Conservation (phyloP, 92 coral and sea anemone species). For the Heteractis magnifica region DNA sequence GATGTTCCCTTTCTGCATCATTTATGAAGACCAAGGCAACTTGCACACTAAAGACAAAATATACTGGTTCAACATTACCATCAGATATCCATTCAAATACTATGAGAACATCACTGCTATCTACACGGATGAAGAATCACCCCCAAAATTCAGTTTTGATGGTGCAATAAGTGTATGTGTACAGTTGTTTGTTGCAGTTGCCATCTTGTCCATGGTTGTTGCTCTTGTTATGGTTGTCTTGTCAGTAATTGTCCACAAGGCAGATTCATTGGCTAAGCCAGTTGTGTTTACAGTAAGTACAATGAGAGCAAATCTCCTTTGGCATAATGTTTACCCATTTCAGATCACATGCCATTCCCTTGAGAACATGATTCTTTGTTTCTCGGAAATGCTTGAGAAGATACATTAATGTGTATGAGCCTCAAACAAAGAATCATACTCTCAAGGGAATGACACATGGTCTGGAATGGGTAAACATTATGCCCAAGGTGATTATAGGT, state of each 20-base stretch:
- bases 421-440: too few relatives aligned
- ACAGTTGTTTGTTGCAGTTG: conserved; percentile 67
- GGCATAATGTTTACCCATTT: neutral
- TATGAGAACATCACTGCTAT: conserved; percentile 65
- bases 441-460: too few relatives aligned
- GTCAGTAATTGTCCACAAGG: conserved; percentile 52
- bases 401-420: too few relatives aligned
- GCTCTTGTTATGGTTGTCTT: conserved; percentile 51
- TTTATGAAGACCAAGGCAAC: conserved; percentile 62
- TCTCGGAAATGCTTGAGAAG: too few relatives aligned
- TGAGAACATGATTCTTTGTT: too few relatives aligned
- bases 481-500: too few relatives aligned
- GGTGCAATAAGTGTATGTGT: conserved; percentile 69
- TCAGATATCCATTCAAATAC: conserved; percentile 73
- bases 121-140: conserved; percentile 59
- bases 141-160: conserved; percentile 72
- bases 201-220: conserved; percentile 44
- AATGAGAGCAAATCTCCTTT: neutral
- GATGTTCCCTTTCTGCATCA: conserved; percentile 55
- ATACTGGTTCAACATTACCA: conserved; percentile 64
- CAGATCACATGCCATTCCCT: neutral
- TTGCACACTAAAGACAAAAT: conserved; percentile 32
- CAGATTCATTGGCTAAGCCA: conserved; percentile 36
- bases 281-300: conserved; percentile 63
- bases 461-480: too few relatives aligned